Percentiles rank a stretch among this genome's conserved stretches.
Evolutionary conservation across 2,797 vertebrate species (phyloP).

Genomic region (Acanthornis magna): DNA sequence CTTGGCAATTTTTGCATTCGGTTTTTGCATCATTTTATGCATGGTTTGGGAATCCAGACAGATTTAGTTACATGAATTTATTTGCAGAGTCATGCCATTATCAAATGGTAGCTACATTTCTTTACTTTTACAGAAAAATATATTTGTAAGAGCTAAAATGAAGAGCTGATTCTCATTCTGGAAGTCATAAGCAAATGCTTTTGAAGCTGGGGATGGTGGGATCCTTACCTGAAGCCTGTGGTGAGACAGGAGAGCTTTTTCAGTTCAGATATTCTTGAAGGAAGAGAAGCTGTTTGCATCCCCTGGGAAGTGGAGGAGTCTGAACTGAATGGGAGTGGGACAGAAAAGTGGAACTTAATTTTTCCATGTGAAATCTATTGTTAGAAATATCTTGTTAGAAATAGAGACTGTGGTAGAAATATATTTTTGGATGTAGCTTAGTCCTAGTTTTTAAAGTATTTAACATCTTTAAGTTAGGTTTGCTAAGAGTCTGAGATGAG

Average conservation of each 20-base stretch:
- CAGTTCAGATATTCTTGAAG: background rate
- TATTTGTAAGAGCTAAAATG: background rate
- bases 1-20: background rate
- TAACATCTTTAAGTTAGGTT: background rate
- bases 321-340: background rate
- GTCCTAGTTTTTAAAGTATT: background rate
- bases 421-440: background rate
- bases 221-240: background rate
- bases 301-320: background rate
- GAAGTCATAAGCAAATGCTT: background rate
- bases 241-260: background rate
- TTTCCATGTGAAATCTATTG: background rate
- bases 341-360: background rate
- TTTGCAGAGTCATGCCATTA: background rate
- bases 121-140: background rate
- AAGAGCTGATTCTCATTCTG: background rate
- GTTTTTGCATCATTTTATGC: background rate
- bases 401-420: background rate
- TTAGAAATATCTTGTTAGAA: background rate
- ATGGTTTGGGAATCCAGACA: background rate
- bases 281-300: background rate
- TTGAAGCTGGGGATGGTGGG: background rate
- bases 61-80: background rate
- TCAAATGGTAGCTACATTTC: background rate
- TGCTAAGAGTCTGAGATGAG: background rate